Evolutionary conservation across 2,113 vertebrate genomes (phyloP).

Genomic region (Oreochromis tanganicae): DNA sequence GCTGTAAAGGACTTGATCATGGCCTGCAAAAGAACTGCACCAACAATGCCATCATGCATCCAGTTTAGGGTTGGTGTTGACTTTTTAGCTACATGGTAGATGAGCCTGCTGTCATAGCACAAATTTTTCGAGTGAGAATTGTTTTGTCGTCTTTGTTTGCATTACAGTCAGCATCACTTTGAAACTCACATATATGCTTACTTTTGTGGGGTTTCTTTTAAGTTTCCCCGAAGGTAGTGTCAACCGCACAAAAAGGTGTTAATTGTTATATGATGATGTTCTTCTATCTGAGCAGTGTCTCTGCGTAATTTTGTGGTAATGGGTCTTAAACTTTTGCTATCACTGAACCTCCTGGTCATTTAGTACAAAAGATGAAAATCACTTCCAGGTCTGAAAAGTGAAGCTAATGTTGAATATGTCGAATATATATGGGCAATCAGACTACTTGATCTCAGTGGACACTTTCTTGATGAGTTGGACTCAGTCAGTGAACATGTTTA

Average conservation of each 20-base stretch:
- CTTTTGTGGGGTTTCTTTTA: not conserved
- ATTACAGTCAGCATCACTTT: not conserved
- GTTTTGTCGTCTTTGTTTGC: not conserved
- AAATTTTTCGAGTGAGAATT: not conserved
- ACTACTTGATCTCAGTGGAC: no score
- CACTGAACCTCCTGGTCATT: not conserved
- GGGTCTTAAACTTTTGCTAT: not conserved
- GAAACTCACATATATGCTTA: not conserved
- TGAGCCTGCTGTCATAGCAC: not conserved
- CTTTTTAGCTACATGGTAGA: not conserved
- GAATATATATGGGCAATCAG: no score
- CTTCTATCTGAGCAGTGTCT: not conserved
- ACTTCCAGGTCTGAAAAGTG: no score
- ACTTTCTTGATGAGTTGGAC: no score
- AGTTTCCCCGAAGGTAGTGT: not conserved
- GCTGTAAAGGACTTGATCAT: not conserved
- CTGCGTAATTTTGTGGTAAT: not conserved
- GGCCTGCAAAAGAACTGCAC: not conserved
- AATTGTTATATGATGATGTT: rapidly evolving
- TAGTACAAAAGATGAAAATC: not conserved
- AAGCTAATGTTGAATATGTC: no score
- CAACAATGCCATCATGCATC: not conserved
- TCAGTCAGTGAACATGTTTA: no score
- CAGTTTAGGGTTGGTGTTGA: not conserved
- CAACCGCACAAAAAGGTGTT: not conserved